These are phyloP conservation scores for Pinctada fucata DNA, from an alignment of 2,888 invertebrate genomes.

Conservation along the genomic window DNA sequence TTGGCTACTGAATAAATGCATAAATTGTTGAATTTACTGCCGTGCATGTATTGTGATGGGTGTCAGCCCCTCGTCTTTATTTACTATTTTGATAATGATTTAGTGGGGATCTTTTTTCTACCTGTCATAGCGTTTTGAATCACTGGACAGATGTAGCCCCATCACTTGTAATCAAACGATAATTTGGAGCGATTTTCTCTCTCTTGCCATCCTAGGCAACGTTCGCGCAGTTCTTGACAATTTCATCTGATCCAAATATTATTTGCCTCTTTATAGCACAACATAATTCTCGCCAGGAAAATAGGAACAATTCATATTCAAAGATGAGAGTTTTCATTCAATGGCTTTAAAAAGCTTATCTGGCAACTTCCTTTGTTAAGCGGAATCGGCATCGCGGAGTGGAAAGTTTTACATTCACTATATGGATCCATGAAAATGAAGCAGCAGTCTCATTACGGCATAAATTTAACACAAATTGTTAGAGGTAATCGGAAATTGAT, in stretches of 20 bases:
- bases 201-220: conserved; percentile 50
- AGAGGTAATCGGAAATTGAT: conserved; percentile 29
- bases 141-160: conserved; percentile 51
- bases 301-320: conserved; percentile 32
- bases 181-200: conserved; percentile 42
- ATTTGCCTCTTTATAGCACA: conserved; percentile 51
- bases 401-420: conserved; percentile 15
- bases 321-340: background rate
- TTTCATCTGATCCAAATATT: conserved; percentile 54
- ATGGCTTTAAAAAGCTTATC: conserved; percentile 18
- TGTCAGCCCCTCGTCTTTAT: conserved; percentile 37
- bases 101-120: conserved; percentile 28
- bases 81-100: conserved; percentile 39
- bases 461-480: conserved; percentile 36
- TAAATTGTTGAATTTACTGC: conserved; percentile 32
- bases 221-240: conserved; percentile 45
- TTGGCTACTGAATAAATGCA: conserved; percentile 34
- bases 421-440: conserved; percentile 30
- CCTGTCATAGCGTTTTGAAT: conserved; percentile 30
- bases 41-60: conserved; percentile 24
- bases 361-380: conserved; percentile 14
- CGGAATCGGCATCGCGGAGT: conserved; percentile 7
- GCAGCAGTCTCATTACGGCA: conserved; percentile 25
- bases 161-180: conserved; percentile 53
- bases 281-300: conserved; percentile 28